A percentile compares a stretch with the other conserved stretches of the same genome.
Conservation (phyloP, 2,113 vertebrate genomes). For the Pantherophis guttatus region DNA sequence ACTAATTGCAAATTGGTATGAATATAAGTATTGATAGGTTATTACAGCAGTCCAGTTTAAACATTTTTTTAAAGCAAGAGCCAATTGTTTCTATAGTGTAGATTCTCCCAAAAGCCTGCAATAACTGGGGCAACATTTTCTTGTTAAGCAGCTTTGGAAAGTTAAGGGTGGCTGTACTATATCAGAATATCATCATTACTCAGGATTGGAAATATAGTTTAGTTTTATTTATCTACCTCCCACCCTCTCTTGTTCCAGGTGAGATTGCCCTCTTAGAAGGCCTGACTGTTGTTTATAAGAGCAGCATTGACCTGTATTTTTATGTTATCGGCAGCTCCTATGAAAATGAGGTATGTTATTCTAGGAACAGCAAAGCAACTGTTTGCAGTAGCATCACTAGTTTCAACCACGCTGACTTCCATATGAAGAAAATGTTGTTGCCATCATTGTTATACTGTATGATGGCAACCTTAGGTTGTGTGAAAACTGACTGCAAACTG, state of each 20-base stretch:
- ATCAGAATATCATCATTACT: neutral
- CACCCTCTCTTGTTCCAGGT: conserved; percentile 64
- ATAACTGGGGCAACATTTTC: too few species aligned
- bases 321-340: conserved; percentile 94
- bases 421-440: neutral
- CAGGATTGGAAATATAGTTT: neutral
- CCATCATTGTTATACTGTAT: neutral
- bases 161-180: neutral
- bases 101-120: neutral
- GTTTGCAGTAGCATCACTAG: neutral
- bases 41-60: neutral
- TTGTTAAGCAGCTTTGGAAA: neutral
- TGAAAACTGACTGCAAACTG: neutral
- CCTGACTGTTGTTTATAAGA: conserved; percentile 92
- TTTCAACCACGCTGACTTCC: neutral
- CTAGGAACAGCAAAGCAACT: neutral
- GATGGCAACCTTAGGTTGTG: neutral
- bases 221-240: neutral
- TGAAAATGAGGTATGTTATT: conserved; percentile 86
- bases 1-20: neutral
- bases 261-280: conserved; percentile 91
- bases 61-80: neutral
- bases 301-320: conserved; percentile 93
- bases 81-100: neutral
- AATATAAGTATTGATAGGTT: neutral